phyloP scores from a whole-genome alignment of 2,113 vertebrate genomes.

The Xyrauchen texanus region DNA sequence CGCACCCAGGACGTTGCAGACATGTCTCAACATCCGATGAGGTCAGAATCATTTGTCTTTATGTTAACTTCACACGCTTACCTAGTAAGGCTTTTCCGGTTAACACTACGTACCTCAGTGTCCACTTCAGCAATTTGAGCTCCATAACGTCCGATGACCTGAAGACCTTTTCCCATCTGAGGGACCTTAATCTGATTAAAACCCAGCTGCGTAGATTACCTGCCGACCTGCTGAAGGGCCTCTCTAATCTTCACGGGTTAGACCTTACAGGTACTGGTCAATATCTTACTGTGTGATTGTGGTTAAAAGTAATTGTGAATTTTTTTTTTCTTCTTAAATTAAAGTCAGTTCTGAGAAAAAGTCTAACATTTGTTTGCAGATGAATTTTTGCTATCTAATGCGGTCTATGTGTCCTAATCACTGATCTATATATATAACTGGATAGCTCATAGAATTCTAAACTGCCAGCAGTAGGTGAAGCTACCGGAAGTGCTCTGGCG shows the following conservation, averaged over 20 bases:
- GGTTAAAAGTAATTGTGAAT: background rate
- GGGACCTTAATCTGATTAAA: background rate
- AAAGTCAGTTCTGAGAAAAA: no score
- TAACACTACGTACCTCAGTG: conserved; percentile 5
- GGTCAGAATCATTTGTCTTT: background rate
- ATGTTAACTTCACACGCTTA: background rate
- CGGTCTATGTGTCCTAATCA: no score
- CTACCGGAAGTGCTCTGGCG: no score
- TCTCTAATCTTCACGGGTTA: background rate
- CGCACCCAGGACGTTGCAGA: background rate
- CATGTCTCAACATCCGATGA: background rate
- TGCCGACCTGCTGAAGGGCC: conserved; percentile 4
- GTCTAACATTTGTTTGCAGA: no score
- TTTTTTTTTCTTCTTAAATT: no score
- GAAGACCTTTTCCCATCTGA: background rate
- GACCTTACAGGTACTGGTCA: conserved; percentile 16
- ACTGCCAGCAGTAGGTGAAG: no score
- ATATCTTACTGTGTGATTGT: background rate
- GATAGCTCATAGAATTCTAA: no score
- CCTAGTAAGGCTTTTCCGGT: background rate
- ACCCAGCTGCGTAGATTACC: conserved; percentile 6
- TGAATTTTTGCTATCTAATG: no score
- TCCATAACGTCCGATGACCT: background rate
- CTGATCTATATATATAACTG: no score
- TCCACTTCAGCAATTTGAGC: background rate